Evolutionary conservation across 2,113 vertebrate species (phyloP).

Genomic region (Electrona antarctica): DNA sequence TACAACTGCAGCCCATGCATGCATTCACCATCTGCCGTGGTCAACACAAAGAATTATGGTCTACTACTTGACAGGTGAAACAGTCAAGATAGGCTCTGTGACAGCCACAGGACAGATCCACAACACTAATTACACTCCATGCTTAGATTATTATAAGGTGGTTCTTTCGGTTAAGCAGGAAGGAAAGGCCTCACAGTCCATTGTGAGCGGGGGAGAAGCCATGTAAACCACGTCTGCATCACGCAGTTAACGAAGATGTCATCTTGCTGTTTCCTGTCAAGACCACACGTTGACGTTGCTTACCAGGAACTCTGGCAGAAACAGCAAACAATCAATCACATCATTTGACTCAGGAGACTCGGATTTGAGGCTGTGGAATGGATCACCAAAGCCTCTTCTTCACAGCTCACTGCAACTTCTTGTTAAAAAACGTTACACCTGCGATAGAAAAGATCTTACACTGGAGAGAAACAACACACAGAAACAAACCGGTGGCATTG

Average conservation of each 20-base stretch:
- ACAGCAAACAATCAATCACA: slow-evolving; percentile 21
- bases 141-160: slow-evolving; percentile 49
- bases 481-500: background rate
- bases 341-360: background rate
- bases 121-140: slow-evolving; percentile 20
- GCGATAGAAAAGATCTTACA: background rate
- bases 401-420: background rate
- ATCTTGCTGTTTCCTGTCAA: slow-evolving; percentile 52
- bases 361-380: background rate
- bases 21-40: slow-evolving; percentile 55
- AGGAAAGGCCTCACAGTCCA: slow-evolving; percentile 67
- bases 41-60: slow-evolving; percentile 1
- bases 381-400: background rate
- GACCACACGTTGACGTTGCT: slow-evolving; percentile 44
- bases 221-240: slow-evolving; percentile 27
- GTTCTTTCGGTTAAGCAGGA: slow-evolving; percentile 57
- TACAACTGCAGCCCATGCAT: slow-evolving; percentile 1
- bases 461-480: slow-evolving; percentile 7
- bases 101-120: background rate
- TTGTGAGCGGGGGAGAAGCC: slow-evolving; percentile 31
- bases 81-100: slow-evolving; percentile 12
- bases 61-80: slow-evolving; percentile 16
- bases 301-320: slow-evolving; percentile 41
- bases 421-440: background rate
- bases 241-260: slow-evolving; percentile 25